Evolutionary conservation across 2,797 vertebrate species (phyloP).

Genomic region (Sarcophilus harrisii): DNA sequence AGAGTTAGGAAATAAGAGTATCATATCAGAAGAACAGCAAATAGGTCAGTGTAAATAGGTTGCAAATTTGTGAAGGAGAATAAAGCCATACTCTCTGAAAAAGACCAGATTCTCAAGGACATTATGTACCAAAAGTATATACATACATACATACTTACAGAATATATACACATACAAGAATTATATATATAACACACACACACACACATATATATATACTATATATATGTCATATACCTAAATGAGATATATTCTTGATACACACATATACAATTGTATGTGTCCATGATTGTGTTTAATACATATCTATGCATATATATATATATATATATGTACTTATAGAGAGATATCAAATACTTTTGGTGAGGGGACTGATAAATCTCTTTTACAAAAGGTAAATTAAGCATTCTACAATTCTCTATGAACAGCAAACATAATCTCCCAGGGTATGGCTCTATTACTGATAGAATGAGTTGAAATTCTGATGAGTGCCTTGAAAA

Average conservation of each 20-base stretch:
- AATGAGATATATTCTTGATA: background rate
- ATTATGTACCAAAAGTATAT: background rate
- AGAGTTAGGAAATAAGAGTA: too few species aligned
- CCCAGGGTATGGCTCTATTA: background rate
- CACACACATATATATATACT: too few species aligned
- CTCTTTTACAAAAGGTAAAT: background rate
- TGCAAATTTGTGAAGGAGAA: background rate
- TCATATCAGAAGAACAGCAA: too few species aligned
- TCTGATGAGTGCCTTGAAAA: background rate
- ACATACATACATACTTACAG: too few species aligned
- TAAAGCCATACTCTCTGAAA: background rate
- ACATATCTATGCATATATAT: background rate
- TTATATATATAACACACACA: too few species aligned
- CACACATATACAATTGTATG: background rate
- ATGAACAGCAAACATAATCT: background rate
- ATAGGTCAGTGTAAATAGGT: background rate
- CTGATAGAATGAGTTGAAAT: slow-evolving; percentile 18
- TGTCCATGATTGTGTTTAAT: too few species aligned
- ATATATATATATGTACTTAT: background rate
- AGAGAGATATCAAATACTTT: background rate
- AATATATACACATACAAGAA: too few species aligned
- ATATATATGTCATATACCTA: too few species aligned
- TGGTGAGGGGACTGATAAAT: background rate
- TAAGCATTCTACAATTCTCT: background rate
- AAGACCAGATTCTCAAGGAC: background rate